These are phyloP conservation scores for Hemichromis elongatus DNA, from an alignment of 2,113 vertebrate genomes.

Conservation along the genomic window DNA sequence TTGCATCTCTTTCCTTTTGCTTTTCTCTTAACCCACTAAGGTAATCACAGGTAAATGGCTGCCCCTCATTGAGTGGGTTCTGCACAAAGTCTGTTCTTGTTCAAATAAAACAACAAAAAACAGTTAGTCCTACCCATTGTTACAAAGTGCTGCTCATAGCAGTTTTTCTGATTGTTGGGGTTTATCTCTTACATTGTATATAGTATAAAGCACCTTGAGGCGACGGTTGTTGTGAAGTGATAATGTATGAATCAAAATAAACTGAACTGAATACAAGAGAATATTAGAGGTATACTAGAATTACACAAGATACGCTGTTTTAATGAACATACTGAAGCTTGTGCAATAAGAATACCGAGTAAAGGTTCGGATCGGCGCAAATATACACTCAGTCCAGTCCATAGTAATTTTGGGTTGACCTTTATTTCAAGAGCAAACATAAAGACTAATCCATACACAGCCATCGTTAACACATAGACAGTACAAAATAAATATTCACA, in stretches of 20 bases:
- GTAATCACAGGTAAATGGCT: neutral
- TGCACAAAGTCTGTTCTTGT: neutral
- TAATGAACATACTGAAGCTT: neutral
- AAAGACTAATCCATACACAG: slow-evolving; percentile 83
- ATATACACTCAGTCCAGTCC: neutral
- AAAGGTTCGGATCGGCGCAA: neutral
- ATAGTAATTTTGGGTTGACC: slow-evolving; percentile 35
- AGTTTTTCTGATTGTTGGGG: neutral
- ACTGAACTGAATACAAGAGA: neutral
- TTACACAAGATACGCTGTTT: neutral
- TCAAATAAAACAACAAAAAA: neutral
- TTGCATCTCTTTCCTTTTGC: neutral
- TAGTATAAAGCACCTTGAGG: neutral
- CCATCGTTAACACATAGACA: slow-evolving; percentile 85
- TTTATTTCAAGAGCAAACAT: slow-evolving; percentile 84
- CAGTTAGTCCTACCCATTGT: neutral
- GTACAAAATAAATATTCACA: slow-evolving; percentile 93
- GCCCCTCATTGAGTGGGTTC: neutral
- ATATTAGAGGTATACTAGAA: neutral
- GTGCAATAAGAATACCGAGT: neutral
- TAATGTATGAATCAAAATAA: neutral
- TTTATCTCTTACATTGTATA: neutral
- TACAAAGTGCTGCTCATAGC: neutral
- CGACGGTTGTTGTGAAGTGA: neutral
- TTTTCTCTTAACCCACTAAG: neutral